Evolutionary conservation across 1,140 invertebrate genomes (phyloP), one percentile per base, ranked within the genome.

Genomic region (Antheraea mylitta): DNA sequence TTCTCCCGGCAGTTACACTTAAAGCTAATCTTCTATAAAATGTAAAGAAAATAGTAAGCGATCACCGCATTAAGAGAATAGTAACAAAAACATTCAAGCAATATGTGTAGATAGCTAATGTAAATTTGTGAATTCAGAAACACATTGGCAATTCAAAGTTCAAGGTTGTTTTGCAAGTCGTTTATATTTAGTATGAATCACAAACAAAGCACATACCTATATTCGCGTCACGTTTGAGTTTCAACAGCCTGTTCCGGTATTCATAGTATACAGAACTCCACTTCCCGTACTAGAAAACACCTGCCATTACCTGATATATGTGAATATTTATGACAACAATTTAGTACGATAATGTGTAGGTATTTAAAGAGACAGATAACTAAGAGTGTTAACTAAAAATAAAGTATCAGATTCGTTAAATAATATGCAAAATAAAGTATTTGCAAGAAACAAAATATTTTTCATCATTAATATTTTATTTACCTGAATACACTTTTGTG

Each of bases 321-420:
- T 6, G 38, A 42, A 53, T 38, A 65, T 64, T 65, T 81, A 42
- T 11, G 16, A 53, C 45, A 53, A 53, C 10, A 13, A 13, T 16
- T 53, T 53, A n/a, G 4, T 53, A 13, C 13, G 13, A 53, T 11
- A 53, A 10, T 9, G 45, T 6, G 2, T 6, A 53, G 16, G 11
- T 16, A 53, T 53, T 42, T 42, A 42, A 10, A 42, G 38, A 11
- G 38, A 30, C 1, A 30, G 22, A 30, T 30, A 30, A 30, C 22
- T 30, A 30, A 30, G 1, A 30, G 4, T 30, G 22, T 30, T 30
- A 30, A 30, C 22, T 30, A 2, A 30, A 30, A 30, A 30, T n/a
- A 30, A 30, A 2, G 22, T 30, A 30, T 2, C 22, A 30, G 22
- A 30, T 30, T 30, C 22, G 1, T 2, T 30, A 4, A 30, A 30